Percentiles rank a stretch among this genome's conserved stretches.
phyloP scores from a whole-genome alignment of 2,888 invertebrate species.

The Antheraea yamamai region DNA sequence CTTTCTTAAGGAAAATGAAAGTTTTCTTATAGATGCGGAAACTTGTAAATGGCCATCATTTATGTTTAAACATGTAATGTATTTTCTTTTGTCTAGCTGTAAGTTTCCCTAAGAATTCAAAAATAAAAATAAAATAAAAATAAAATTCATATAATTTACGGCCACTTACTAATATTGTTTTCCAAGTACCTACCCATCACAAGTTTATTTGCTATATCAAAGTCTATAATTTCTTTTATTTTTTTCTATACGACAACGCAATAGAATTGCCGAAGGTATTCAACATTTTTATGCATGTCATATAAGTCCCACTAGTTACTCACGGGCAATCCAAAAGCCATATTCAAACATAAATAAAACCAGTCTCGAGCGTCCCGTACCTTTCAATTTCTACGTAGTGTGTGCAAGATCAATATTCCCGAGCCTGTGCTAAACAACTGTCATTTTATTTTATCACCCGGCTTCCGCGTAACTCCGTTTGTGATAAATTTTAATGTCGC shows the following conservation, averaged over 20 bases:
- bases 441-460: conserved; percentile 81
- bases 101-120: too few species aligned
- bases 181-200: not conserved
- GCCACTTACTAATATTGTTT: not conserved
- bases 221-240: not conserved
- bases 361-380: conserved; percentile 74
- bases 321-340: conserved; percentile 74
- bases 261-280: conserved; percentile 17
- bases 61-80: too few species aligned
- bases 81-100: too few species aligned
- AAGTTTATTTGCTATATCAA: not conserved
- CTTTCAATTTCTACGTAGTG: conserved; percentile 78
- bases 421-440: conserved; percentile 79
- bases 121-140: too few species aligned
- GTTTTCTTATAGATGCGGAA: too few species aligned
- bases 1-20: too few species aligned
- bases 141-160: not conserved
- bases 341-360: conserved; percentile 77
- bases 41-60: too few species aligned
- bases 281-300: conserved; percentile 31
- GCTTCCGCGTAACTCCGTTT: conserved; percentile 74
- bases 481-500: conserved; percentile 80
- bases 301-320: conserved; percentile 54
- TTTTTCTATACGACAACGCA: not conserved
- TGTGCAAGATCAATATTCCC: conserved; percentile 67